Percentiles rank a stretch among this genome's conserved stretches.
Evolutionary conservation across 2,797 vertebrate species (phyloP).

Genomic region (Cercopithecus mitis): DNA sequence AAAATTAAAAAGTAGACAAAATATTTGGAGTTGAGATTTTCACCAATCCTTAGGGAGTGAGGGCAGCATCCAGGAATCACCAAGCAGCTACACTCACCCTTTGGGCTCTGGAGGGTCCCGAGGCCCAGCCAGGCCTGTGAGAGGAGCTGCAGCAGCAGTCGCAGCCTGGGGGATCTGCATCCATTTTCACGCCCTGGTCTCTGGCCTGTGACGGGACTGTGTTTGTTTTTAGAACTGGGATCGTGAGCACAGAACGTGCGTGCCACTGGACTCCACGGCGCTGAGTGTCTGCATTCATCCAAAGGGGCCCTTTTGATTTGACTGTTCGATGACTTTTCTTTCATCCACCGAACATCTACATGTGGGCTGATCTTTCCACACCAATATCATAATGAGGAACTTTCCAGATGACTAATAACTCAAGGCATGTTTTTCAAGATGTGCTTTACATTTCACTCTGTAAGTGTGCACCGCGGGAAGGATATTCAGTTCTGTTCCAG

Average conservation of each 20-base stretch:
- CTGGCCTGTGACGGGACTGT: not conserved
- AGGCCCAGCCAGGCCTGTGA: not conserved
- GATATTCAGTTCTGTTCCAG: not conserved
- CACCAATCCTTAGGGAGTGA: not conserved
- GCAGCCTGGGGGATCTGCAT: not conserved
- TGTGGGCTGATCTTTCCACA: conserved; percentile 5
- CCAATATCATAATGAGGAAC: not conserved
- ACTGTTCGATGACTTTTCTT: not conserved
- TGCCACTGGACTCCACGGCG: rapidly evolving
- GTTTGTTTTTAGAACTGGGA: not conserved
- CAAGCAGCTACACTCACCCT: rapidly evolving
- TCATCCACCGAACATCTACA: not conserved
- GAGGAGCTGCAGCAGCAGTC: not conserved
- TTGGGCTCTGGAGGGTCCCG: rapidly evolving
- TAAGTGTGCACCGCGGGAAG: not conserved
- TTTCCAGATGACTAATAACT: conserved; percentile 49
- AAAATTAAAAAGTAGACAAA: not conserved
- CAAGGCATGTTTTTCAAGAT: not conserved
- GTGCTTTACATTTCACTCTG: not conserved
- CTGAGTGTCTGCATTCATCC: too few species aligned
- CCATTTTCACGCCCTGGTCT: not conserved
- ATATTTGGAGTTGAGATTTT: too few species aligned
- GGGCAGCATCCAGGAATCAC: not conserved
- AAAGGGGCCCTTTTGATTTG: not conserved
- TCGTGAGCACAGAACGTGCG: rapidly evolving